phyloP scores from a whole-genome alignment of 1,140 invertebrate species.

The fruit fly (Drosophila melanogaster) region DNA sequence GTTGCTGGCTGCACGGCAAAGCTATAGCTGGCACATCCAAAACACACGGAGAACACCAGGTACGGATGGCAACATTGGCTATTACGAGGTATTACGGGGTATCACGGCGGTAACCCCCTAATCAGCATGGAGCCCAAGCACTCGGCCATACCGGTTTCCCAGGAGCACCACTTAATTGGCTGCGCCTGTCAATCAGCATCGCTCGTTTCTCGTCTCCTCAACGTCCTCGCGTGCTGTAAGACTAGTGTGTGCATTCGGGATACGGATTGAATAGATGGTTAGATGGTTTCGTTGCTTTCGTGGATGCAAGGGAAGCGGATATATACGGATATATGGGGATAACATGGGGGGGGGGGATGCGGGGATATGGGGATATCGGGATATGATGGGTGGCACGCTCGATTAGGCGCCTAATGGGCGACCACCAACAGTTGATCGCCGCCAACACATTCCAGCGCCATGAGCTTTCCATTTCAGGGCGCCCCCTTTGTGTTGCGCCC shows the following conservation, averaged over 20 bases:
- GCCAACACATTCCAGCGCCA: slow-evolving; percentile 5
- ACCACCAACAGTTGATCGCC: slow-evolving; percentile 52
- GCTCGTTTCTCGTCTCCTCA: not conserved
- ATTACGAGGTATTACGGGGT: not conserved
- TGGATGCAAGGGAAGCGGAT: not conserved
- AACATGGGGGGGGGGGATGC: not conserved
- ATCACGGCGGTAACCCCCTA: not conserved
- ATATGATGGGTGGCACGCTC: slow-evolving; percentile 16
- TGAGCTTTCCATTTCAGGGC: slow-evolving; percentile 1
- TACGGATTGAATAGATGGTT: not conserved
- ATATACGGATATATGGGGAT: not conserved
- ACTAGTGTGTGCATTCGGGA: slow-evolving; percentile 1
- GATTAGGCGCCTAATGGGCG: slow-evolving; percentile 70
- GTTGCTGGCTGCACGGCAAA: not conserved
- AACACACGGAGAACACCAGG: not conserved
- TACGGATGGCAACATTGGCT: not conserved
- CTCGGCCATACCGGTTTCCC: not conserved
- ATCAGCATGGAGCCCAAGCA: not conserved
- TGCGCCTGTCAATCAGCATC: slow-evolving; percentile 51
- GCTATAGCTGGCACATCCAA: not conserved
- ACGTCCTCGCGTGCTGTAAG: not conserved
- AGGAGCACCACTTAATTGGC: slow-evolving; percentile 48
- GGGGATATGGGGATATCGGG: not conserved
- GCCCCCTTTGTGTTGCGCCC: not conserved
- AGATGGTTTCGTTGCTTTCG: too few relatives aligned